Conservation (phyloP, 2,113 vertebrate genomes). For the Ctenodactylus gundi region DNA sequence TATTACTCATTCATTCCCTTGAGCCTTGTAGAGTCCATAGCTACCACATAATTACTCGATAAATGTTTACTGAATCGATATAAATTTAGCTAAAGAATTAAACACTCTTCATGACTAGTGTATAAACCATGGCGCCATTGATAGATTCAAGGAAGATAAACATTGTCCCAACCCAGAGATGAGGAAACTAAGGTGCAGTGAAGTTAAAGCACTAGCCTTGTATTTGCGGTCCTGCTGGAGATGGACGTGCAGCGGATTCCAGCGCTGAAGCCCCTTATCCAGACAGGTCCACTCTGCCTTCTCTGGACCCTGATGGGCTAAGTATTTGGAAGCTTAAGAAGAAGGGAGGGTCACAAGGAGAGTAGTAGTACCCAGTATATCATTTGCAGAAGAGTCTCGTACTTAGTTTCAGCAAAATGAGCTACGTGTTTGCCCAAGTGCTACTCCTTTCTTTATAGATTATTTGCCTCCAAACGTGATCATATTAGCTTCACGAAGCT, state of each 20-base stretch:
- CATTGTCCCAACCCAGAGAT: not conserved
- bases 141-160: not conserved
- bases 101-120: no score
- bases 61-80: not conserved
- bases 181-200: not conserved
- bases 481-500: not conserved
- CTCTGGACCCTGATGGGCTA: not conserved
- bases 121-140: not conserved
- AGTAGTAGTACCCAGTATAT: fast-evolving
- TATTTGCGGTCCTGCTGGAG: not conserved
- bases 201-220: not conserved
- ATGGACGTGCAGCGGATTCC: no score
- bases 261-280: fast-evolving
- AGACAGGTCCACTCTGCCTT: not conserved
- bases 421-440: not conserved
- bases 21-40: not conserved
- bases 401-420: not conserved
- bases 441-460: not conserved
- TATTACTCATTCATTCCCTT: not conserved
- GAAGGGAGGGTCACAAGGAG: not conserved
- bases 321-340: not conserved
- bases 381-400: not conserved
- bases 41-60: not conserved
- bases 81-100: not conserved
- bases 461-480: not conserved